Evolutionary conservation across 30 jellyfish, hydroid and myxozoan species (phyloP), one percentile per base, ranked within the genome.

Genomic region (Clytia hemisphaerica): DNA sequence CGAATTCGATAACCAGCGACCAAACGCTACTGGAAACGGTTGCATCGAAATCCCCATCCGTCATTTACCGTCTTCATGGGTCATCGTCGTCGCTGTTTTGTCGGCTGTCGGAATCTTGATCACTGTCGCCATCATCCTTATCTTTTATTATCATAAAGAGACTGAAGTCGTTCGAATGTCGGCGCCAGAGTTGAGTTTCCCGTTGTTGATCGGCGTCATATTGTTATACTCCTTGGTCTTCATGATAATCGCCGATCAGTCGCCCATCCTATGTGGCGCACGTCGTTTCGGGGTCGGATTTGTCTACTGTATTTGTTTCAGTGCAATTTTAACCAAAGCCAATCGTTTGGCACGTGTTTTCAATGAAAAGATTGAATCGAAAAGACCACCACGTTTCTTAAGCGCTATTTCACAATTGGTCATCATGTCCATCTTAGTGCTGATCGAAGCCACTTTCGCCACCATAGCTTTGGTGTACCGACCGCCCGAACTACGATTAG

Each of bases 201-300:
- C 92, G 21, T 73, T 86, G 26, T 58, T 86, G 12, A 27, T 79
- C 40, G 94, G 96, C 2, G 54, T 86, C 7, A 9, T 86, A 0
- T 54, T 79, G 29, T 78, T 87, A 25, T 86, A 78, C 72, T 22
- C 63, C 45, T 67, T 86, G 34, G 78, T 82, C 3, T 86, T 42
- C 66, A 49, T 78, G 16, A 51, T 79, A 51, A 45, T 75, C 0
- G 70, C 96, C 1, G 90, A 86, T 26, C 94, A 90, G 16, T 36
- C 93, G 19, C 31, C 55, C 32, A 22, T 30, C 9, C 30, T 75
- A 2, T 86, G 96, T 74, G 92, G 86, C 26, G 19, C 75, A 5
- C 37, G 73, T 28, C 45, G 94, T 37, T 86, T 86, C 44, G 96
- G 96, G 44, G 60, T 79, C 40, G 94, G 96, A 6, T 74, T 86